These are phyloP conservation scores for Actenoides hombroni DNA, from an alignment of 2,113 vertebrate species.

Conservation along the genomic window DNA sequence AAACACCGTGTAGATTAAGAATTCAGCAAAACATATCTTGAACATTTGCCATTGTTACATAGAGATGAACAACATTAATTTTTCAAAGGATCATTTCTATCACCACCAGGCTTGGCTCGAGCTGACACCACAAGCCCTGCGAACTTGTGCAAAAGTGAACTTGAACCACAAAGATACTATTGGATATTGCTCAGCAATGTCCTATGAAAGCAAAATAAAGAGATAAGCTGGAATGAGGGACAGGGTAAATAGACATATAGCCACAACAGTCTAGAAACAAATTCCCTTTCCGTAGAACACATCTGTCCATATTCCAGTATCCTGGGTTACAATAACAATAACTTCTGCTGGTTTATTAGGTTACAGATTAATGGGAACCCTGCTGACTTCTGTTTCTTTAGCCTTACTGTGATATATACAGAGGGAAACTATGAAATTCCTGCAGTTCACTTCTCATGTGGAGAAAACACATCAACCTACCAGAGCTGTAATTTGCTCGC, in stretches of 20 bases:
- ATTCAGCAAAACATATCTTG: neutral
- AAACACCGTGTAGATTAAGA: neutral
- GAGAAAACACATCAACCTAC: neutral
- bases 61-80: neutral
- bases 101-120: neutral
- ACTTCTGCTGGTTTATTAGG: neutral
- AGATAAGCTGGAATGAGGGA: neutral
- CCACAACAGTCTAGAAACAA: neutral
- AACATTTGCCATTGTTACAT: neutral
- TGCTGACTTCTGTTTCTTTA: conserved; percentile 7
- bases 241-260: neutral
- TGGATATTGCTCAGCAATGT: neutral
- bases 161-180: neutral
- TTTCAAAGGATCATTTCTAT: conserved; percentile 21
- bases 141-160: neutral
- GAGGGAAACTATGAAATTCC: neutral
- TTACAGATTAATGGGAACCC: neutral
- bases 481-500: neutral
- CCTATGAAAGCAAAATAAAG: neutral
- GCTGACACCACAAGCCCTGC: neutral
- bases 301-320: neutral
- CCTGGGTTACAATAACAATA: neutral
- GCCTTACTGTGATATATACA: neutral
- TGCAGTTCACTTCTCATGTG: neutral
- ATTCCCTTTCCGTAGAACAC: neutral